Evolutionary conservation across 2,113 vertebrate genomes (phyloP).

Genomic region (Struthio camelus): DNA sequence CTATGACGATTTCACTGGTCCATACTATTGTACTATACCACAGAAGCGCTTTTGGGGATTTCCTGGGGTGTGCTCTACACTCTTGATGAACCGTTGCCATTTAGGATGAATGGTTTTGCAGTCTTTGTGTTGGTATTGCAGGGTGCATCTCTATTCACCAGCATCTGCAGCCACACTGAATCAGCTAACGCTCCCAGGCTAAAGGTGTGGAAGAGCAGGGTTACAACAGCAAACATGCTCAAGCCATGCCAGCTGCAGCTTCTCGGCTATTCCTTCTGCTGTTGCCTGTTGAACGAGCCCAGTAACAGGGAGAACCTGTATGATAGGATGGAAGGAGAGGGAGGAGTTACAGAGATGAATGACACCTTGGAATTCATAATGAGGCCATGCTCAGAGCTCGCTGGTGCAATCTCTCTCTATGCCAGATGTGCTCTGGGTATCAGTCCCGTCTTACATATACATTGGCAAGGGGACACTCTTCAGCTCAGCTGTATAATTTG

Average conservation of each 20-base stretch:
- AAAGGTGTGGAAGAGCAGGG: not conserved
- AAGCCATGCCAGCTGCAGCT: not conserved
- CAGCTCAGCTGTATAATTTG: not conserved
- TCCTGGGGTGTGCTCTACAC: accelerated
- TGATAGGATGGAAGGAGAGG: not conserved
- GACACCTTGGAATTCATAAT: not conserved
- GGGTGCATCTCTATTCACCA: not conserved
- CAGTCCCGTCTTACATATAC: not conserved
- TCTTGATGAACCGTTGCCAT: not conserved
- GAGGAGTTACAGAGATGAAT: not conserved
- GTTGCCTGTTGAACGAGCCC: not conserved
- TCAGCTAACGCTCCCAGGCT: not conserved
- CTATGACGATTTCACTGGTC: too few species aligned
- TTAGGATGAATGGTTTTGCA: not conserved
- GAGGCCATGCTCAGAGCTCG: not conserved
- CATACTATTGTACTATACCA: not conserved
- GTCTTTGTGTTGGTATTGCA: not conserved
- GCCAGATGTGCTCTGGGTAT: not conserved
- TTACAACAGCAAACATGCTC: not conserved
- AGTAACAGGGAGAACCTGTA: too few species aligned
- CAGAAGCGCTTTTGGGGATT: accelerated
- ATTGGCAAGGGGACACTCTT: not conserved
- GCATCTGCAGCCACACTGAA: not conserved
- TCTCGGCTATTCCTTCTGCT: not conserved
- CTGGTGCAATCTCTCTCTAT: not conserved